Evolutionary conservation across 2,113 vertebrate species (phyloP).

Genomic region (Uria aalge): DNA sequence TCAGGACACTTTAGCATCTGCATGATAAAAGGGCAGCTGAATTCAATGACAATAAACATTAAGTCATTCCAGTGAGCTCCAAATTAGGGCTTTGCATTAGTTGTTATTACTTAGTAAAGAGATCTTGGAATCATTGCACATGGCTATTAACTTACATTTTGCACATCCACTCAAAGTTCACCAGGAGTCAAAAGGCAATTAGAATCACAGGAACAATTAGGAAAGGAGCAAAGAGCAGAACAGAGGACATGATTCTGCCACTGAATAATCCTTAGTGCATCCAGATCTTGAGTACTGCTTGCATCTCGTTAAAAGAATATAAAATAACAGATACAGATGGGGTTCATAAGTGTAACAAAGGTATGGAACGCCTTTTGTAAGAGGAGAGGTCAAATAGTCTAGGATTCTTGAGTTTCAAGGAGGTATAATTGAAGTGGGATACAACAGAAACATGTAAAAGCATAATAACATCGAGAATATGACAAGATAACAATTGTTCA

Average conservation of each 20-base stretch:
- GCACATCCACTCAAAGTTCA: constrained; percentile 23
- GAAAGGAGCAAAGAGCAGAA: background rate
- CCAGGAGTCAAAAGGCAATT: background rate
- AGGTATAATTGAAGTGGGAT: background rate
- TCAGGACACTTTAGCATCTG: background rate
- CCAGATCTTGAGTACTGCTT: background rate
- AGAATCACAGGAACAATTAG: background rate
- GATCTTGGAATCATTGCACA: constrained; percentile 24
- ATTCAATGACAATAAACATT: constrained; percentile 37
- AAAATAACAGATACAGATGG: background rate
- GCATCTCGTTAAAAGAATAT: background rate
- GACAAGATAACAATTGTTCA: background rate
- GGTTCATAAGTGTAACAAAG: background rate
- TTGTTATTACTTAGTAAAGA: constrained; percentile 18
- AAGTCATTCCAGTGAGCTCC: constrained; percentile 33
- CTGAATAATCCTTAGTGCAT: background rate
- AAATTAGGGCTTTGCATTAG: constrained; percentile 42
- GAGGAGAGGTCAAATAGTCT: background rate
- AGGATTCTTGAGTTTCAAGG: background rate
- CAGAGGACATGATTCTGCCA: background rate
- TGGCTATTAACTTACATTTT: constrained; percentile 13
- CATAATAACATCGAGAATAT: background rate
- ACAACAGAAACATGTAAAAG: background rate
- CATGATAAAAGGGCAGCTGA: constrained; percentile 24
- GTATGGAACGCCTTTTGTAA: background rate